Evolutionary conservation across 1,140 invertebrate species (phyloP).

Genomic region (Calosoma granatense): DNA sequence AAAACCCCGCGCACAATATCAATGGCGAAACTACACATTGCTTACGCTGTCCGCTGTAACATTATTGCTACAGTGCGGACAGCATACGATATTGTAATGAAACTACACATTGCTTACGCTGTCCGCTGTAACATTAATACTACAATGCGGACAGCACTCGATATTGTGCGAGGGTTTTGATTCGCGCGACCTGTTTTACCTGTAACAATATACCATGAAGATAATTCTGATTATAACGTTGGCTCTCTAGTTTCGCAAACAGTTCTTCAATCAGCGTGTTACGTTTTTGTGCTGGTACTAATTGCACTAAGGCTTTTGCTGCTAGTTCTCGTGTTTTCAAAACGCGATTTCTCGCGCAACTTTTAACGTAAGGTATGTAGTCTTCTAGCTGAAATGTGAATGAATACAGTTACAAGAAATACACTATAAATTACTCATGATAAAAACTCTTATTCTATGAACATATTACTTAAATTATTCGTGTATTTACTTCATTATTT

Average conservation of each 20-base stretch:
- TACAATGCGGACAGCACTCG: too few species aligned
- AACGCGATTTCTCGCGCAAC: conserved; percentile 45
- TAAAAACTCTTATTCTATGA: conserved; percentile 2
- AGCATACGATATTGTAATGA: too few species aligned
- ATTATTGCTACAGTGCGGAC: too few species aligned
- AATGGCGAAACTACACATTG: too few species aligned
- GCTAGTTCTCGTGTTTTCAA: conserved; percentile 55
- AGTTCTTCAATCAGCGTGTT: conserved; percentile 26
- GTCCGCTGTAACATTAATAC: too few species aligned
- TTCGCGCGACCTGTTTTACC: too few species aligned
- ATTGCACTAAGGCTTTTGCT: conserved; percentile 51
- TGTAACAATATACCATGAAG: conserved; percentile 45
- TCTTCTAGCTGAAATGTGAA: too few species aligned
- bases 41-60: too few species aligned
- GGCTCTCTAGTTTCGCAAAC: conserved; percentile 23
- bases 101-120: too few species aligned
- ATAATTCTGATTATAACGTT: conserved; percentile 34
- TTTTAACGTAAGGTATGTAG: conserved; percentile 35
- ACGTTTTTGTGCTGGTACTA: conserved; percentile 39
- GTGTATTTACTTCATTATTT: conserved; percentile 46
- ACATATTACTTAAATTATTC: conserved; percentile 8
- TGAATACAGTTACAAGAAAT: too few species aligned
- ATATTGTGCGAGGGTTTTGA: too few species aligned
- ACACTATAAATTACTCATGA: conserved; percentile 28
- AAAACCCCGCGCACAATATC: too few species aligned